These are phyloP conservation scores for Ormyrus pomaceus DNA, from an alignment of 2,888 invertebrate genomes.

Conservation along the genomic window DNA sequence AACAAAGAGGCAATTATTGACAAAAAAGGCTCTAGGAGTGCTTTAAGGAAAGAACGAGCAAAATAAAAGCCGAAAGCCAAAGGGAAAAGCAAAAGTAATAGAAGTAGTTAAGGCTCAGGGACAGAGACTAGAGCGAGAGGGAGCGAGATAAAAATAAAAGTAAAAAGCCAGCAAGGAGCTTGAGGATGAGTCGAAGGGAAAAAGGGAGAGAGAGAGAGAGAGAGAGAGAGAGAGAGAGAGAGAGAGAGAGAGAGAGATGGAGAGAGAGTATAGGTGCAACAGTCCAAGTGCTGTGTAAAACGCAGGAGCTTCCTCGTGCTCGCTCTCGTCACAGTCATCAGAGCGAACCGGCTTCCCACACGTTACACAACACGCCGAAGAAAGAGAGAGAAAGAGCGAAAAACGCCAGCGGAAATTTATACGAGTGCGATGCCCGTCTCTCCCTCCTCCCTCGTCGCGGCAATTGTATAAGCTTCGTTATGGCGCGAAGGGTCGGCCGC, in stretches of 20 bases:
- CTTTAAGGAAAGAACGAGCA: background rate
- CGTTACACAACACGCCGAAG: conserved; percentile 20
- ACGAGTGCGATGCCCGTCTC: conserved; percentile 20
- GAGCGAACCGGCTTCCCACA: conserved; percentile 44
- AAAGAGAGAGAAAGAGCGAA: conserved; percentile 4
- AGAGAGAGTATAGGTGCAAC: conserved; percentile 8
- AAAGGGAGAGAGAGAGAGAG: background rate
- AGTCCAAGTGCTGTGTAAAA: conserved; percentile 33
- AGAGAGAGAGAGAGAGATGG: conserved; percentile 24
- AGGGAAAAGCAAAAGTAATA: conserved; percentile 45
- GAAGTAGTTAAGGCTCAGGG: conserved; percentile 41
- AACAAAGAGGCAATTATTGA: conserved; percentile 55
- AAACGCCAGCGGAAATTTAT: conserved; percentile 33
- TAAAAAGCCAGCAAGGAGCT: conserved; percentile 13
- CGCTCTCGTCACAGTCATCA: conserved; percentile 42
- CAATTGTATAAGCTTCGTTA: background rate
- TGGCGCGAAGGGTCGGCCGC: background rate
- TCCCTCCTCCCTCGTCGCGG: background rate
- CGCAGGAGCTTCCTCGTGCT: conserved; percentile 36
- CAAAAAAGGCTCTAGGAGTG: conserved; percentile 44
- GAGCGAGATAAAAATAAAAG: conserved; percentile 34
- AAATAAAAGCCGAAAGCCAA: conserved; percentile 24
- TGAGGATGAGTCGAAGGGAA: conserved; percentile 3
- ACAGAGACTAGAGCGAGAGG: conserved; percentile 10
- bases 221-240: conserved; percentile 20